Conservation (phyloP, 2,888 invertebrate species). For the Steinernema carpocapsae region DNA sequence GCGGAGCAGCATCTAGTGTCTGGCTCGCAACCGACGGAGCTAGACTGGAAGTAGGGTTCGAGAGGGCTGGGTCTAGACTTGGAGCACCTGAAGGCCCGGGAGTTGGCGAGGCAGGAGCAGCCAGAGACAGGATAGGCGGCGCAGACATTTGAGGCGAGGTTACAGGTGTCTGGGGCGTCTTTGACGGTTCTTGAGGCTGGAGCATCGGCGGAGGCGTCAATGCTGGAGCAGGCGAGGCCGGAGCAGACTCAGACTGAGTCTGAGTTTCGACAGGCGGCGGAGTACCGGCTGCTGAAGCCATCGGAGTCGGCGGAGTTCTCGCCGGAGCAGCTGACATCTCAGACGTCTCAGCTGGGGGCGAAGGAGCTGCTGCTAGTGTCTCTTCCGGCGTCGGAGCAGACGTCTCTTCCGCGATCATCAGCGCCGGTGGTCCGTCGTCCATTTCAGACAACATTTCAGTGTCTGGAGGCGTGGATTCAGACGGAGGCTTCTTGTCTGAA, state of each 20-base stretch:
- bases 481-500: not conserved
- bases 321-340: not conserved
- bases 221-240: constrained; percentile 1
- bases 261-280: not conserved
- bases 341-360: not conserved
- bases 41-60: too few relatives aligned
- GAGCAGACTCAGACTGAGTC: not conserved
- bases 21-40: too few relatives aligned
- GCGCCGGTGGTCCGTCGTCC: constrained; percentile 24
- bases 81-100: too few relatives aligned
- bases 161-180: not conserved
- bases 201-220: constrained; percentile 21
- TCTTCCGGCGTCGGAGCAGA: not conserved
- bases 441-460: not conserved
- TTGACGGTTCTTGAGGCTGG: not conserved
- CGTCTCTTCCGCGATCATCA: constrained; percentile 16
- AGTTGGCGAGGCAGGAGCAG: too few relatives aligned
- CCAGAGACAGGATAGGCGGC: not conserved
- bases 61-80: too few relatives aligned
- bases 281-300: not conserved
- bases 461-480: constrained; percentile 10
- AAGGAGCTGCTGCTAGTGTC: not conserved
- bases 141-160: not conserved
- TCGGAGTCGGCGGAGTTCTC: not conserved
- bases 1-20: too few relatives aligned